Percentiles rank a stretch among this genome's conserved stretches.
phyloP scores from a whole-genome alignment of 2,888 invertebrate genomes.

The Yponomeuta plumbellus region DNA sequence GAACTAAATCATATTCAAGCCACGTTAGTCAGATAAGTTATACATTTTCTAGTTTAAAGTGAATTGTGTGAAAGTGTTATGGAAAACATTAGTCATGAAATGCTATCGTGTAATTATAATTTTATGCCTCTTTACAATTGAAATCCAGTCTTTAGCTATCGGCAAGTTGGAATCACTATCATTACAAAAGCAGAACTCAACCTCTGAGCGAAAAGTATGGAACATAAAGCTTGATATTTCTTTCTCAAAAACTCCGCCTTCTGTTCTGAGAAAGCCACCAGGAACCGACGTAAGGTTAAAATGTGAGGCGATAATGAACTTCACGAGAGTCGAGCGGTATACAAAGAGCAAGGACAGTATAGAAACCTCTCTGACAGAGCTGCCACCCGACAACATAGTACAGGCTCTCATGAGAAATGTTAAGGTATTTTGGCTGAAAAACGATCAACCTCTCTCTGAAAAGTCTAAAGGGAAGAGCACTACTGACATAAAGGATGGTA shows the following conservation, averaged over 20 bases:
- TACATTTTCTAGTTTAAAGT: constrained; percentile 15
- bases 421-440: constrained; percentile 64
- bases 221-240: constrained; percentile 56
- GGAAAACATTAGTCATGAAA: constrained; percentile 67
- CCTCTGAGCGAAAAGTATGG: constrained; percentile 61
- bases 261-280: constrained; percentile 40
- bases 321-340: constrained; percentile 58
- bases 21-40: constrained; percentile 3
- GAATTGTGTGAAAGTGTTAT: constrained; percentile 42
- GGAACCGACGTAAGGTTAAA: constrained; percentile 54
- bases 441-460: constrained; percentile 45
- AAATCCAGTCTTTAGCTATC: constrained; percentile 40
- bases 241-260: constrained; percentile 58
- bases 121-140: constrained; percentile 51
- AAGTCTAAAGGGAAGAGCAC: constrained; percentile 44
- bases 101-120: constrained; percentile 57
- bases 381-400: constrained; percentile 59
- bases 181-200: constrained; percentile 45
- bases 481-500: constrained; percentile 58
- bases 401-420: constrained; percentile 60
- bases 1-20: background rate
- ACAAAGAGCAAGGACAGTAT: constrained; percentile 59
- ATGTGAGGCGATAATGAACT: constrained; percentile 66
- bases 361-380: constrained; percentile 52
- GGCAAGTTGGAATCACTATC: constrained; percentile 47